Percentiles rank a stretch among this genome's conserved stretches.
Evolutionary conservation across 2,113 vertebrate genomes (phyloP).

Genomic region (Grus americana): DNA sequence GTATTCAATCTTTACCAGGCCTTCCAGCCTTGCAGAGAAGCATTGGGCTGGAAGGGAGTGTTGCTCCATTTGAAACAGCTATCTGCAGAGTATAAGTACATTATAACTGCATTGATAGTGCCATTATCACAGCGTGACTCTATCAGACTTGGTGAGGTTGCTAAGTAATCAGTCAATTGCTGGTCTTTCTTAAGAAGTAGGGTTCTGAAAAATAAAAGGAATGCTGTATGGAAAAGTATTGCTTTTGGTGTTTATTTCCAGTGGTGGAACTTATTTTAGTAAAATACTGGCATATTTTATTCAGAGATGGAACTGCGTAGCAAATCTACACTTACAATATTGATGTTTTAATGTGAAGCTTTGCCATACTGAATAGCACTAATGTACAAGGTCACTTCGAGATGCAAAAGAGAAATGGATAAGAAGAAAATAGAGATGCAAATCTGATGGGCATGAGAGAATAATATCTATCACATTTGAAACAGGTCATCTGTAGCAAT

Average conservation of each 20-base stretch:
- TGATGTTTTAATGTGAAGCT: conserved; percentile 39
- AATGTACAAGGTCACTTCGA: neutral
- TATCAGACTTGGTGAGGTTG: conserved; percentile 30
- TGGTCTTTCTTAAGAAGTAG: conserved; percentile 48
- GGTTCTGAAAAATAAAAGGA: conserved; percentile 62
- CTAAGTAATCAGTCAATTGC: conserved; percentile 74
- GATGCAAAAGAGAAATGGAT: conserved; percentile 41
- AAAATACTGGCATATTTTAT: conserved; percentile 62
- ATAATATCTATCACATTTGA: conserved; percentile 38
- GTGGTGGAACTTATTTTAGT: conserved; percentile 11
- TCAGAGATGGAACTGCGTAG: conserved; percentile 7
- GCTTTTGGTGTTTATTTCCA: conserved; percentile 37
- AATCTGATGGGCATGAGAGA: conserved; percentile 51
- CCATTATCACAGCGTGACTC: conserved; percentile 75
- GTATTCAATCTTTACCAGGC: conserved; percentile 27
- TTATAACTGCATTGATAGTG: conserved; percentile 67
- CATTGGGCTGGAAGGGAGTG: conserved; percentile 50
- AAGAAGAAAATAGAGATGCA: conserved; percentile 53
- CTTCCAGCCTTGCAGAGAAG: conserved; percentile 42
- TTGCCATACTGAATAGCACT: conserved; percentile 16
- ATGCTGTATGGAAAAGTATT: neutral
- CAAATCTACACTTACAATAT: conserved; percentile 14
- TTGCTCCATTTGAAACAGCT: conserved; percentile 43
- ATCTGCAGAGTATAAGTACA: conserved; percentile 44
- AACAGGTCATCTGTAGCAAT: conserved; percentile 65